Base-by-base conservation (phyloP, 1,140 invertebrate genomes). In the Apocrypta bakeri region DNA sequence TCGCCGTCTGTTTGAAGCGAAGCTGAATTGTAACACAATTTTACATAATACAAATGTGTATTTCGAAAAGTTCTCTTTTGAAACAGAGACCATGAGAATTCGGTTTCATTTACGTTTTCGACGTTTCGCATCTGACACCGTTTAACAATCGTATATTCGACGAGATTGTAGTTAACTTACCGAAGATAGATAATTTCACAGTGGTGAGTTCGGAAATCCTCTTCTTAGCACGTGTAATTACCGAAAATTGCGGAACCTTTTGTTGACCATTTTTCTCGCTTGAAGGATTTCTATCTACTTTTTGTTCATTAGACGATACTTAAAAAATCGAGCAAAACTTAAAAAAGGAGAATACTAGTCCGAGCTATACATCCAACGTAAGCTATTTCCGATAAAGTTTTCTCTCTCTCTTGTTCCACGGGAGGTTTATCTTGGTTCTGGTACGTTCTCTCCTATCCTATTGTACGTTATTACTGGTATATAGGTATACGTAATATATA, bases 91-190 rank as follows among this genome's bases (percentile, higher is more conserved):
- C 21, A 6, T 56, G 48, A 56, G n/a, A 56, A 56, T n/a, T 56
- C 48, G n/a, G 17, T 56, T 56, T 56, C 48, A 6, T 17, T 56
- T 17, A 17, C 17, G 17, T 21, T 56, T 21, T 56, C 48, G 21
- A 56, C 48, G 14, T 21, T 80, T 80, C 61, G 42, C 31, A 21
- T 17, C 24, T 33, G 69, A 73, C 71, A 24, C 24, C 48, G 27
- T 71, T 17, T 56, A 12, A 24, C 56, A 79, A 72, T 79, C 29
- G 61, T 31, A 40, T 25, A 56, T n/a, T n/a, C 33, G n/a, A 27
- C 25, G 17, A 74, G 72, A 66, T 42, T 66, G 79, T 12, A 37
- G 79, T 75, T 24, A 37, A 66, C 56, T 73, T 48, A 56, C 33
- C 33, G 42, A 25, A 56, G n/a, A 75, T n/a, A 56, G 48, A 40